phyloP scores from a whole-genome alignment of 1,140 invertebrate species.

The Drosophila subobscura region DNA sequence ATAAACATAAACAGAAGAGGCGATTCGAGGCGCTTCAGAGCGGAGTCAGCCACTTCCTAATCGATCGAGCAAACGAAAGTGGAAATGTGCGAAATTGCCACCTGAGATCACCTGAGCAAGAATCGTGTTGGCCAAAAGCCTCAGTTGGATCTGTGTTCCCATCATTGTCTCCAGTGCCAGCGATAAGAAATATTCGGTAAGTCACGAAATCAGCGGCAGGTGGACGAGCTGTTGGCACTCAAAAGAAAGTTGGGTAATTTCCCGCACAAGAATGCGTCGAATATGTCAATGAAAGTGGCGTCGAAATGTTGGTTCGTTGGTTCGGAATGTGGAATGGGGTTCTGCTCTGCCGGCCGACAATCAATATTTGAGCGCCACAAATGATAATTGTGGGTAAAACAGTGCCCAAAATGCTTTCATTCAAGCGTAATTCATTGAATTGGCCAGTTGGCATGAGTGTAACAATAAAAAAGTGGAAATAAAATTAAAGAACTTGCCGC shows the following conservation, averaged over 20 bases:
- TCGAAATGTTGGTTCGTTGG: neutral
- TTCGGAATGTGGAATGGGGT: neutral
- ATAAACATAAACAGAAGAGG: conserved; percentile 8
- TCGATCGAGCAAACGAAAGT: conserved; percentile 25
- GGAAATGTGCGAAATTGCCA: conserved; percentile 42
- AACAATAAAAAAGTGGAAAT: neutral
- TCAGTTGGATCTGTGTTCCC: conserved; percentile 2
- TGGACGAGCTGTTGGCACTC: neutral
- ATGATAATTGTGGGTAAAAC: no score
- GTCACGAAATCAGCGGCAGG: neutral
- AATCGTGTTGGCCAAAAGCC: no score
- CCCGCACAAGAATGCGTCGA: neutral
- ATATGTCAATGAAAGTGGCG: conserved; percentile 13
- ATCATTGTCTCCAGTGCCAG: conserved; percentile 6
- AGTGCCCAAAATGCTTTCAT: no score
- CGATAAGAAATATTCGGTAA: conserved; percentile 36
- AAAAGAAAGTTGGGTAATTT: conserved; percentile 40
- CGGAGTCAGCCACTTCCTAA: conserved; percentile 15
- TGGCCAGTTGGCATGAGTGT: no score
- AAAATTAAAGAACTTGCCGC: no score
- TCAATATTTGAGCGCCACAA: conserved; percentile 2
- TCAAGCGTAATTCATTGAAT: no score
- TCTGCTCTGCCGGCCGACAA: neutral
- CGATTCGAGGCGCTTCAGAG: no score
- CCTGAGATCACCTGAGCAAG: conserved; percentile 14